Evolutionary conservation across 2,113 vertebrate species (phyloP).

Genomic region (Paralichthys olivaceus): DNA sequence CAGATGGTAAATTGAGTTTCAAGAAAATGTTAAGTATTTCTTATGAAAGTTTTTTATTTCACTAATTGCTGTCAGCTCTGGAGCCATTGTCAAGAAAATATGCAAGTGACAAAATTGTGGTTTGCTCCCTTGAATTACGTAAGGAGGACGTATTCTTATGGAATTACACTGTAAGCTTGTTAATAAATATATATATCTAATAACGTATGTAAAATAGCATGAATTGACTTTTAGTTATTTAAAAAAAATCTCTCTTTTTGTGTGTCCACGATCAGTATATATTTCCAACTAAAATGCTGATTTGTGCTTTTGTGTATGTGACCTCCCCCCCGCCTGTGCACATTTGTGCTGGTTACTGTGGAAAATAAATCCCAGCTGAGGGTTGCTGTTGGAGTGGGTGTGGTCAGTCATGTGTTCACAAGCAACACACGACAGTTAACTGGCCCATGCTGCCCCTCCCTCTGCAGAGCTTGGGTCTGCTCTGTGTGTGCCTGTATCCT

Average conservation of each 20-base stretch:
- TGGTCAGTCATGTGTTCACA: constrained; percentile 52
- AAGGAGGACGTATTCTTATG: neutral
- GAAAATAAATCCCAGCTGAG: constrained; percentile 26
- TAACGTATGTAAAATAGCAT: no score
- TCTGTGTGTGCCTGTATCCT: constrained; percentile 37
- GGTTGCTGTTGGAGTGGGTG: constrained; percentile 51
- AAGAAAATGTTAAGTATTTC: neutral
- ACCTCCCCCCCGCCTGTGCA: neutral
- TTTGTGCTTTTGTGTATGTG: neutral
- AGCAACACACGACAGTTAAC: constrained; percentile 41
- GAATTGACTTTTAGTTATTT: no score
- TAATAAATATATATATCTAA: neutral
- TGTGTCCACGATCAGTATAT: neutral
- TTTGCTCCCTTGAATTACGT: neutral
- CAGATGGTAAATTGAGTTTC: neutral
- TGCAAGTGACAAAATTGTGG: neutral
- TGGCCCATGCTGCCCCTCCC: constrained; percentile 12
- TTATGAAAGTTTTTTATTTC: neutral
- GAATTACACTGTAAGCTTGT: neutral
- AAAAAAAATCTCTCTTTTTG: neutral
- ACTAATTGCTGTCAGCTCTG: neutral
- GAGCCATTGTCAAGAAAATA: neutral
- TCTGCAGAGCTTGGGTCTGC: constrained; percentile 21
- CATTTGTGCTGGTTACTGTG: constrained; percentile 20
- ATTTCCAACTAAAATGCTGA: constrained; percentile 14